A percentile compares a stretch with the other conserved stretches of the same genome.
Conservation (phyloP, 2,888 invertebrate genomes). For the Hyles lineata region DNA sequence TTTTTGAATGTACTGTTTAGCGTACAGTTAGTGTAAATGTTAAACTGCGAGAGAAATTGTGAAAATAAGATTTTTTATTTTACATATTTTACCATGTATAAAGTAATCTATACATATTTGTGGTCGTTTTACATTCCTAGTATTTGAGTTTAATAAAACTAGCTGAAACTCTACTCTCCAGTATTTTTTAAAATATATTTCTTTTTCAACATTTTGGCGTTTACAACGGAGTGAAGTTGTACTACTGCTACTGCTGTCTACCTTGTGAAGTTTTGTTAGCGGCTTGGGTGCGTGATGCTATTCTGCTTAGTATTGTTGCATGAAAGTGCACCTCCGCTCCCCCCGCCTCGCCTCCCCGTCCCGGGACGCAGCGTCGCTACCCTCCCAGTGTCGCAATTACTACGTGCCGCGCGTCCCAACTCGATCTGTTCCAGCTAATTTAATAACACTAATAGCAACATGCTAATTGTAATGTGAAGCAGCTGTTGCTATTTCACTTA, state of each 20-base stretch:
- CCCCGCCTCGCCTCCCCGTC: neutral
- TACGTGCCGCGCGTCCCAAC: constrained; percentile 1
- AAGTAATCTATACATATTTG: too few relatives aligned
- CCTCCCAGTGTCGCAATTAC: neutral
- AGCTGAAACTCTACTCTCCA: too few relatives aligned
- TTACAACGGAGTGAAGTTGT: neutral
- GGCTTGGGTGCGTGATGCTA: constrained; percentile 19
- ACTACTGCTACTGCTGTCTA: neutral
- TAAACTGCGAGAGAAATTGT: too few relatives aligned
- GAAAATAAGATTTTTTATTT: too few relatives aligned
- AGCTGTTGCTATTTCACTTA: neutral
- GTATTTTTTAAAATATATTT: neutral
- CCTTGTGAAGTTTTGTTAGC: constrained; percentile 9
- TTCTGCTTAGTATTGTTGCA: constrained; percentile 23
- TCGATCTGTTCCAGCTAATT: neutral
- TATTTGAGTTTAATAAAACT: too few relatives aligned
- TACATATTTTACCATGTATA: too few relatives aligned
- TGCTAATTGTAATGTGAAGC: neutral
- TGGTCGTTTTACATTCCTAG: too few relatives aligned
- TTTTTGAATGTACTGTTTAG: too few relatives aligned
- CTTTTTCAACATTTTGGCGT: neutral
- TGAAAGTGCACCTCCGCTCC: constrained; percentile 8
- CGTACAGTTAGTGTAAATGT: too few relatives aligned
- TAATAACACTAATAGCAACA: constrained; percentile 4
- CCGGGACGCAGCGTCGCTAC: neutral